Percentiles rank a stretch among this genome's conserved stretches.
Conservation (phyloP, 1,140 invertebrate genomes). For the Drosophila persimilis region DNA sequence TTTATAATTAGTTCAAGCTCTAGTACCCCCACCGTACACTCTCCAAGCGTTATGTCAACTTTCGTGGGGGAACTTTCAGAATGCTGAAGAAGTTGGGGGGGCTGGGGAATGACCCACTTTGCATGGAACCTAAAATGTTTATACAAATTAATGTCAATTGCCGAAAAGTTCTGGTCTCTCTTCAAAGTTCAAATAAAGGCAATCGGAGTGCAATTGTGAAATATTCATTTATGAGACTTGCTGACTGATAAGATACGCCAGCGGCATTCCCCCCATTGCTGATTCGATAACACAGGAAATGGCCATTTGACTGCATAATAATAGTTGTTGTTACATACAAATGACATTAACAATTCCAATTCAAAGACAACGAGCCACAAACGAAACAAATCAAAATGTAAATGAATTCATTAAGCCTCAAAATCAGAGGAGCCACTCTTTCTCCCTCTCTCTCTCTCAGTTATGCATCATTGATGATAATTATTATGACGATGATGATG, state of each 20-base stretch:
- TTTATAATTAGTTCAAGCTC: no score
- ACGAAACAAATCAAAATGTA: conserved; percentile 18
- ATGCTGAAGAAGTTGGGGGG: not conserved
- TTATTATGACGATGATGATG: conserved; percentile 35
- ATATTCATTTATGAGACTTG: conserved; percentile 8
- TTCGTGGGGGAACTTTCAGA: not conserved
- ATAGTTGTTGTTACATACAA: conserved; percentile 8
- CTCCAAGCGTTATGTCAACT: conserved; percentile 60
- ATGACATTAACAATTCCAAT: conserved; percentile 35
- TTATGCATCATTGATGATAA: conserved; percentile 61
- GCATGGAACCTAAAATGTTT: not conserved
- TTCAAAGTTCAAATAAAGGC: conserved; percentile 8
- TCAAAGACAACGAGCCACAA: not conserved
- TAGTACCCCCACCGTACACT: not conserved
- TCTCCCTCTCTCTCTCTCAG: conserved; percentile 5
- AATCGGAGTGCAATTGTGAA: conserved; percentile 16
- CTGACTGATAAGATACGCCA: conserved; percentile 37
- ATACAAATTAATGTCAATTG: conserved; percentile 46
- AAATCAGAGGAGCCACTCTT: conserved; percentile 16
- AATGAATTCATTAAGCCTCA: conserved; percentile 54
- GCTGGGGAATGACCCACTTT: conserved; percentile 37
- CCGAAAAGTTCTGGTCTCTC: conserved; percentile 19
- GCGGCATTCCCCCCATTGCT: not conserved
- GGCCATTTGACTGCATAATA: conserved; percentile 18
- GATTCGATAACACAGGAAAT: conserved; percentile 40